A percentile compares a stretch with the other conserved stretches of the same genome.
Conservation (phyloP, 2,797 vertebrate genomes). For the Liparis tanakae region DNA sequence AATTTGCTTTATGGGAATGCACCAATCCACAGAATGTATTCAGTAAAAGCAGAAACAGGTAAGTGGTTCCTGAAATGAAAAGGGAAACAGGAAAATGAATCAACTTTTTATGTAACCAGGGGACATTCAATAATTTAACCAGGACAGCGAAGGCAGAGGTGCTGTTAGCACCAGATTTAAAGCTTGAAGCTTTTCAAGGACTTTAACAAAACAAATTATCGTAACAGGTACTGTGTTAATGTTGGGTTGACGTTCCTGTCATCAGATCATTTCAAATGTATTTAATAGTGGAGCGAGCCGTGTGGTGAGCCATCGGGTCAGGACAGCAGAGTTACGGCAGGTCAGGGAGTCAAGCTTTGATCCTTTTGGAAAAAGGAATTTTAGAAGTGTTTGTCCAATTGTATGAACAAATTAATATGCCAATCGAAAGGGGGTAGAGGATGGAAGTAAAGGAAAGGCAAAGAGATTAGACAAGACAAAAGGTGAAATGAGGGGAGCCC, state of each 20-base stretch:
- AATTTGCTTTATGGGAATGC: constrained; percentile 1
- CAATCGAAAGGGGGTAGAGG: background rate
- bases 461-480: constrained; percentile 44
- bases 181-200: constrained; percentile 38
- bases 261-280: background rate
- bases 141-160: constrained; percentile 16
- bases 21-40: constrained; percentile 36
- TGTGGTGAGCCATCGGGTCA: background rate
- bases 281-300: background rate
- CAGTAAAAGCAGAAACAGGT: constrained; percentile 26
- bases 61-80: constrained; percentile 39
- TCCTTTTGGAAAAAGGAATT: constrained; percentile 14
- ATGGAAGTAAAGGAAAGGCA: constrained; percentile 22
- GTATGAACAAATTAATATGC: background rate
- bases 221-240: constrained; percentile 9
- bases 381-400: no score
- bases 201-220: constrained; percentile 26
- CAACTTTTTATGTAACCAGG: constrained; percentile 37
- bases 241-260: constrained; percentile 20
- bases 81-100: constrained; percentile 41
- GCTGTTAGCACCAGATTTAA: constrained; percentile 20
- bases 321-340: background rate
- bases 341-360: constrained; percentile 4
- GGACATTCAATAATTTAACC: constrained; percentile 51
- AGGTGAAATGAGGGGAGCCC: constrained; percentile 48